Conservation (phyloP, 2,888 invertebrate species). For the Saturnia japonica region DNA sequence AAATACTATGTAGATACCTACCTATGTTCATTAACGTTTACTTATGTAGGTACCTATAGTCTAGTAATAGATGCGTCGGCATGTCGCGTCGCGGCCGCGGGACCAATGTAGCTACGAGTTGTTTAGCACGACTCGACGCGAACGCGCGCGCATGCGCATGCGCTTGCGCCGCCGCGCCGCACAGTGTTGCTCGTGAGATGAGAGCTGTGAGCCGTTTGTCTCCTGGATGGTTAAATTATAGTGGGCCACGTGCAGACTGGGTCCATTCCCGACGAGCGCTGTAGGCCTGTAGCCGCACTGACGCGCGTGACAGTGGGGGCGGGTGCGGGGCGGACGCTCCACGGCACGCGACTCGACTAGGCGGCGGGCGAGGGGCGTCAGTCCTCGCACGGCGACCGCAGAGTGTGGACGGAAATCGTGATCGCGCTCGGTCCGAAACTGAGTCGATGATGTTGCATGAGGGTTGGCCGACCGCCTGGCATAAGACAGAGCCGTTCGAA, state of each 20-base stretch:
- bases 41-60: no score
- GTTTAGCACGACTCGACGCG: no score
- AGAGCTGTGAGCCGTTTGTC: no score
- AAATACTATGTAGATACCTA: no score
- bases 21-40: no score
- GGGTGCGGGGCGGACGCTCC: constrained; percentile 35
- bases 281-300: neutral
- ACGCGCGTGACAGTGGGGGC: constrained; percentile 24
- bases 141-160: no score
- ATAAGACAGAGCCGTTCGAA: constrained; percentile 59
- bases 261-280: neutral
- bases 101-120: no score
- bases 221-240: no score
- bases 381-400: constrained; percentile 36
- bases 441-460: constrained; percentile 64
- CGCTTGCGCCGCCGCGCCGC: no score
- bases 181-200: no score
- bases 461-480: constrained; percentile 57
- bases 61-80: no score
- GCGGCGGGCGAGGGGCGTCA: constrained; percentile 28
- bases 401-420: constrained; percentile 35
- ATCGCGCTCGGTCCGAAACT: neutral
- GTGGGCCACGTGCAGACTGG: neutral
- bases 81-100: no score
- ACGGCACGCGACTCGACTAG: constrained; percentile 17